Percentiles rank a stretch among this genome's conserved stretches.
Evolutionary conservation across 2,888 invertebrate genomes (phyloP).

Genomic region (Alcis repandata): DNA sequence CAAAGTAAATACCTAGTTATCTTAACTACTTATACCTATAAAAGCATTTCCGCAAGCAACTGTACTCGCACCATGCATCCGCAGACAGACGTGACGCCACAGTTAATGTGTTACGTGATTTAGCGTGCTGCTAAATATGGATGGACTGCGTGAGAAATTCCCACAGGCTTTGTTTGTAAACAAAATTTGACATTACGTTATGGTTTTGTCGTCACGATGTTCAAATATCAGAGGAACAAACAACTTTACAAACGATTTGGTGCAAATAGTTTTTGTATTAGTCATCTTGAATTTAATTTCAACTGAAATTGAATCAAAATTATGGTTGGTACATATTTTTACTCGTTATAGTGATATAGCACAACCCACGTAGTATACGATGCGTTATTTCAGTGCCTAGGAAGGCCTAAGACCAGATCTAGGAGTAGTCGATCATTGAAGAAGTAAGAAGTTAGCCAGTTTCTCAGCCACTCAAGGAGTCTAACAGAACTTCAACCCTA

Average conservation of each 20-base stretch:
- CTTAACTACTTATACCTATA: background rate
- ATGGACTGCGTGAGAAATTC: slow-evolving; percentile 32
- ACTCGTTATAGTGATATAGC: no score
- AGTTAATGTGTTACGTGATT: slow-evolving; percentile 34
- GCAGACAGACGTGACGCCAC: slow-evolving; percentile 30
- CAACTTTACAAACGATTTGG: background rate
- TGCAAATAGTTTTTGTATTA: no score
- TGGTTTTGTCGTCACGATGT: slow-evolving; percentile 7
- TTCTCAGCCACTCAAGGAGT: background rate
- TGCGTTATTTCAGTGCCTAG: no score
- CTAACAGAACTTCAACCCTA: slow-evolving; percentile 13
- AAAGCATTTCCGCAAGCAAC: slow-evolving; percentile 18
- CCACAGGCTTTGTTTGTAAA: slow-evolving; percentile 36
- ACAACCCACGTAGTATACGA: no score
- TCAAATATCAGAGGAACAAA: background rate
- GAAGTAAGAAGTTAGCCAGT: no score
- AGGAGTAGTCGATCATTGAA: no score
- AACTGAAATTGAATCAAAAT: no score
- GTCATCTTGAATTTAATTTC: no score
- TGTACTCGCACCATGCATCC: slow-evolving; percentile 33
- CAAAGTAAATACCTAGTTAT: no score
- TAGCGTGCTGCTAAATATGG: slow-evolving; percentile 23
- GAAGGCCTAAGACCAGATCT: no score
- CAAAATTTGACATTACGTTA: slow-evolving; percentile 10
- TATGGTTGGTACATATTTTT: no score